Percentiles rank a stretch among this genome's conserved stretches.
Evolutionary conservation across 2,797 vertebrate species (phyloP).

Genomic region (Halcyon badia): DNA sequence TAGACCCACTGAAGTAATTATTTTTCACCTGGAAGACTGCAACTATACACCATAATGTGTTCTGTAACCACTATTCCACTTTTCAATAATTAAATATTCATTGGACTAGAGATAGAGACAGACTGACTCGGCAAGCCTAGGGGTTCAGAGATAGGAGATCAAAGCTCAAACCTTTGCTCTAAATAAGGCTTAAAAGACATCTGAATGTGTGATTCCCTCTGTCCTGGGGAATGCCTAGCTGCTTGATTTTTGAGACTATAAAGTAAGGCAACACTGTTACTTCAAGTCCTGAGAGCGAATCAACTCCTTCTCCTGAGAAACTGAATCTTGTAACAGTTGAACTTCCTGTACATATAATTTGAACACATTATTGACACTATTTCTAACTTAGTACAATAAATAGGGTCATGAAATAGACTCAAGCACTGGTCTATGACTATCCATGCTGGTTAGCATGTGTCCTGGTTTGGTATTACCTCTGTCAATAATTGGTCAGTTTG

Average conservation of each 20-base stretch:
- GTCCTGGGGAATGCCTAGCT: background rate
- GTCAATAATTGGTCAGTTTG: background rate
- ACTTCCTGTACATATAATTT: background rate
- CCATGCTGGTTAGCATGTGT: background rate
- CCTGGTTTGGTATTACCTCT: background rate
- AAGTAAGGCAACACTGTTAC: background rate
- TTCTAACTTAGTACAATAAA: background rate
- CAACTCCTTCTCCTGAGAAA: background rate
- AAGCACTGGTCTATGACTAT: background rate
- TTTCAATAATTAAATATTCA: constrained; percentile 44
- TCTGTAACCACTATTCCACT: constrained; percentile 3
- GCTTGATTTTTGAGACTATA: background rate
- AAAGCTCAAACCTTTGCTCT: constrained; percentile 8
- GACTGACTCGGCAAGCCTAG: background rate
- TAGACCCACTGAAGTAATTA: background rate
- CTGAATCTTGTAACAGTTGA: background rate
- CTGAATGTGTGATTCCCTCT: background rate
- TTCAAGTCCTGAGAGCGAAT: background rate
- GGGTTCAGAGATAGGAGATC: background rate
- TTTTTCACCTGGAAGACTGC: background rate
- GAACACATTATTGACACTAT: background rate
- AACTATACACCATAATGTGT: background rate
- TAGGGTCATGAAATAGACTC: background rate
- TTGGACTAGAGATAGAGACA: background rate
- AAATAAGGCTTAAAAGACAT: background rate